Evolutionary conservation across 37 sponge, comb jelly and placozoan species (phyloP).

Genomic region (Haliclona indistincta): DNA sequence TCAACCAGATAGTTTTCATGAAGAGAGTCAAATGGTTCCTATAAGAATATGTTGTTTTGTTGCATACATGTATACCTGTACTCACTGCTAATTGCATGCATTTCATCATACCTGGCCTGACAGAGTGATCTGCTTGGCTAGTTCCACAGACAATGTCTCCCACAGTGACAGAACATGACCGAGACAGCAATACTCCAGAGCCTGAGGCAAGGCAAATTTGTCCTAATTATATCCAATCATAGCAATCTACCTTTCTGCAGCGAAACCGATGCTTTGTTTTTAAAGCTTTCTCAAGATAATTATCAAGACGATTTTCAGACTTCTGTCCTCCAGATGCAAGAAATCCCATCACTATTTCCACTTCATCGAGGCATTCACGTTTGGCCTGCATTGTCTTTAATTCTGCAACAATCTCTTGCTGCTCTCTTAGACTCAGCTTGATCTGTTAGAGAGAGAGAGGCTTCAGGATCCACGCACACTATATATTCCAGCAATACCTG

Average conservation of each 20-base stretch:
- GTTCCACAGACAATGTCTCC: conserved; percentile 32
- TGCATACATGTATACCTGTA: no score
- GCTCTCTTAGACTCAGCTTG: conserved; percentile 17
- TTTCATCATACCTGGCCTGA: not conserved
- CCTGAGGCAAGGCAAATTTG: no score
- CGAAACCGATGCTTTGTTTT: conserved; percentile 2
- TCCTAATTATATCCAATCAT: no score
- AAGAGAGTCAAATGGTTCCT: conserved; percentile 46
- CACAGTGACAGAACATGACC: conserved; percentile 44
- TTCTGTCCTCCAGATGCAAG: conserved; percentile 47
- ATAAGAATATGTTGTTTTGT: no score
- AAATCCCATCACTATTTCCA: conserved; percentile 57
- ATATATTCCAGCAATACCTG: not conserved
- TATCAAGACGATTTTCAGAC: conserved; percentile 1
- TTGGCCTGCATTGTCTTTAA: conserved; percentile 3
- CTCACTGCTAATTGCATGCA: no score
- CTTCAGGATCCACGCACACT: no score
- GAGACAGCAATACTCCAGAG: conserved; percentile 24
- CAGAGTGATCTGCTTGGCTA: conserved; percentile 20
- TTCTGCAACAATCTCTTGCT: conserved; percentile 11
- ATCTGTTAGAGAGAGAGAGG: conserved; percentile 9
- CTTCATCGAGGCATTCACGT: conserved; percentile 33
- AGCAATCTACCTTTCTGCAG: conserved; percentile 13
- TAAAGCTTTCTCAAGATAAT: conserved; percentile 30
- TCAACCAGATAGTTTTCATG: not conserved